Evolutionary conservation across 2,113 vertebrate species (phyloP).

Genomic region (Lathamus discolor): DNA sequence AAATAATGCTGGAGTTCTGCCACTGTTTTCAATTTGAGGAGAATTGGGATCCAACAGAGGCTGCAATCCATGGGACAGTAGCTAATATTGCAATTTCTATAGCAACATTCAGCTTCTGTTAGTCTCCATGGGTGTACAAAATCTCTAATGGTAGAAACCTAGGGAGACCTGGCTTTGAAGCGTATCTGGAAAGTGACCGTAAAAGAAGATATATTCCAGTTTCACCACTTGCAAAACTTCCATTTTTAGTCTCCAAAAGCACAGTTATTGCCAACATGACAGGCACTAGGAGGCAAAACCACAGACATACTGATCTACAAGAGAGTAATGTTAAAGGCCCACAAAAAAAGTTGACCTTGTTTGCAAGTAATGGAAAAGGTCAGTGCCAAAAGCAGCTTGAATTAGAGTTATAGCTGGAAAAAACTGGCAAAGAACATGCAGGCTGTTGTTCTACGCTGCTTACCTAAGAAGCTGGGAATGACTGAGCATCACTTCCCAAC

Average conservation of each 20-base stretch:
- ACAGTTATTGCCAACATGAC: not conserved
- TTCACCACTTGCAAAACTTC: not conserved
- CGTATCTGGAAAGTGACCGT: not conserved
- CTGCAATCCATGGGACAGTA: not conserved
- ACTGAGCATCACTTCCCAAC: not conserved
- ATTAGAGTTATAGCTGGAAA: conserved; percentile 1
- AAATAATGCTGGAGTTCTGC: not conserved
- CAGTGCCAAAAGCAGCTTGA: not conserved
- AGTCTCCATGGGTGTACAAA: not conserved
- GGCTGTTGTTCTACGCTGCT: not conserved
- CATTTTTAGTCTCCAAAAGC: not conserved
- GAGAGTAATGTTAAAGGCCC: not conserved
- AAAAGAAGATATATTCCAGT: not conserved
- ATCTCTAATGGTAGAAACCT: not conserved
- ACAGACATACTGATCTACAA: not conserved
- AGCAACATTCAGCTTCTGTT: not conserved
- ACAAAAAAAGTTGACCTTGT: conserved; percentile 24
- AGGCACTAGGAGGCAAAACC: not conserved
- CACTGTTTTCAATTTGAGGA: not conserved
- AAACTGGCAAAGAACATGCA: not conserved
- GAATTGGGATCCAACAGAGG: not conserved
- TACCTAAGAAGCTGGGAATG: not conserved
- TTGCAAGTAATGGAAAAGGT: conserved; percentile 20
- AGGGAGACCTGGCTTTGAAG: conserved; percentile 4
- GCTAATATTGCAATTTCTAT: conserved; percentile 1